Percentiles rank a stretch among this genome's conserved stretches.
phyloP scores from a whole-genome alignment of 2,888 invertebrate genomes.

The Lissocephala sabroskyi region DNA sequence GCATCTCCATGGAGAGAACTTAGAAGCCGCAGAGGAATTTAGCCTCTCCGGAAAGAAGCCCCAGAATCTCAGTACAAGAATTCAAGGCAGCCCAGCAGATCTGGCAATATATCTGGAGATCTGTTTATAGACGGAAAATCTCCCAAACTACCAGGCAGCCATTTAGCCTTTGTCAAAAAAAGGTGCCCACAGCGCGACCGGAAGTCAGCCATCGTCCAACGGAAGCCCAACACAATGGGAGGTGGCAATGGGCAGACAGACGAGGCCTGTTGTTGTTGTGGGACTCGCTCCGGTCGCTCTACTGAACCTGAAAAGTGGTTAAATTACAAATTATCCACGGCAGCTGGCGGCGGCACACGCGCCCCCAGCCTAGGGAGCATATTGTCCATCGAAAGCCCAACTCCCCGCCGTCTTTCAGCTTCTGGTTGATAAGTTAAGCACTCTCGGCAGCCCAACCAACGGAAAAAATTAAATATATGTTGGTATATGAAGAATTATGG shows the following conservation, averaged over 20 bases:
- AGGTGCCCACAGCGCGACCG: conserved; percentile 28
- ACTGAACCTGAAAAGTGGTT: conserved; percentile 72
- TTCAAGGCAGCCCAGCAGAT: too few species aligned
- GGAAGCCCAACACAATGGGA: conserved; percentile 35
- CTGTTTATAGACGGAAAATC: too few species aligned
- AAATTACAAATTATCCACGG: conserved; percentile 71
- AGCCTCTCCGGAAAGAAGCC: too few species aligned
- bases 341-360: conserved; percentile 45
- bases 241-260: conserved; percentile 2
- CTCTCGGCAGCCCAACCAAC: conserved; percentile 24
- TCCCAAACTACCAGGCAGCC: too few species aligned
- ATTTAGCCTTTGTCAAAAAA: neutral
- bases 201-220: conserved; percentile 49
- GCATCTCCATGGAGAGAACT: too few species aligned
- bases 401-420: conserved; percentile 18
- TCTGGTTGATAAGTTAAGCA: conserved; percentile 41
- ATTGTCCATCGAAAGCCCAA: too few species aligned
- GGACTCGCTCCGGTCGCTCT: conserved; percentile 42
- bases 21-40: too few species aligned
- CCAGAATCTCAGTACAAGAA: too few species aligned
- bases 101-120: too few species aligned
- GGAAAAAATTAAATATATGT: conserved; percentile 6
- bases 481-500: conserved; percentile 56
- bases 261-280: conserved; percentile 1
- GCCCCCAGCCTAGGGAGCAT: conserved; percentile 22